Percentiles rank a stretch among this genome's conserved stretches.
phyloP scores from a whole-genome alignment of 2,888 invertebrate species.

The Macrophya annulata region DNA sequence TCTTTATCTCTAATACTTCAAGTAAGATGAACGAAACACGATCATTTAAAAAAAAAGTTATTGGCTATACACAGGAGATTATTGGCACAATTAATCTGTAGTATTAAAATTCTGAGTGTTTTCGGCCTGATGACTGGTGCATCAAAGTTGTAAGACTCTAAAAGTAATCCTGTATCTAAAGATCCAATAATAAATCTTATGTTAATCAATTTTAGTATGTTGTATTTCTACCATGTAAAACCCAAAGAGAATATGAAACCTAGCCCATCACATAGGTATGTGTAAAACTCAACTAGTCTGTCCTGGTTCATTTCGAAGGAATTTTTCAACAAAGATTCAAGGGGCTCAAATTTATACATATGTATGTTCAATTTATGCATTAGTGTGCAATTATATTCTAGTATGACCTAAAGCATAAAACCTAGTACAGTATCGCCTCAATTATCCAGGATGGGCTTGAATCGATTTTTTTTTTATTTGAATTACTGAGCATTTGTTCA shows the following conservation, averaged over 20 bases:
- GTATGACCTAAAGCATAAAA: no score
- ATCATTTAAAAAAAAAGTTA: conserved; percentile 7
- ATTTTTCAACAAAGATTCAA: background rate
- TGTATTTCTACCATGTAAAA: background rate
- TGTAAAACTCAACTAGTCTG: background rate
- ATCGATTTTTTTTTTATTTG: no score
- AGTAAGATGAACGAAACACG: background rate
- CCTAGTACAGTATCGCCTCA: no score
- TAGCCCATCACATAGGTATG: background rate
- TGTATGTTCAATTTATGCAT: no score
- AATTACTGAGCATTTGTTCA: no score
- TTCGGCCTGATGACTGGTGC: conserved; percentile 70
- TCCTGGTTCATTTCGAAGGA: background rate
- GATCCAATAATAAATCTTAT: conserved; percentile 19
- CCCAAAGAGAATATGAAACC: no score
- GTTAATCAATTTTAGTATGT: conserved; percentile 3
- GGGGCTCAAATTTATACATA: no score
- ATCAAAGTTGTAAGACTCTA: conserved; percentile 67
- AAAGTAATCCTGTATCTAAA: conserved; percentile 11
- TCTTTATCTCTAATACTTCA: background rate
- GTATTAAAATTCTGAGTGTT: conserved; percentile 53
- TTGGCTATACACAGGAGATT: background rate
- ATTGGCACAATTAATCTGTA: conserved; percentile 6
- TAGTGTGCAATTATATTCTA: no score
- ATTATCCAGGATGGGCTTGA: no score